Conservation (phyloP, 92 coral and sea anemone species). For the Pocillopora grandis region DNA sequence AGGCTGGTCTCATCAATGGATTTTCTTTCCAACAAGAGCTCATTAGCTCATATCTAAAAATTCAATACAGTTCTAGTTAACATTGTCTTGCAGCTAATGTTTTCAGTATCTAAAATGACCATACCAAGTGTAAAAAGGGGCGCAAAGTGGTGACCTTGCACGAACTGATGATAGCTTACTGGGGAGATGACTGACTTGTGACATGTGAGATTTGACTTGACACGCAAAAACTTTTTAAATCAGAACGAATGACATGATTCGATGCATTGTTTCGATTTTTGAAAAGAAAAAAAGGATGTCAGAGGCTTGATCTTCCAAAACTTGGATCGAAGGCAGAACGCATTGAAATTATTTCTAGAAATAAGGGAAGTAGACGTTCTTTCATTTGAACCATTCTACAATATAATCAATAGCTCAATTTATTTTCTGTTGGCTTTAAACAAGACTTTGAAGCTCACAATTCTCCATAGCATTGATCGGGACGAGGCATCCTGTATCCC, state of each 20-base stretch:
- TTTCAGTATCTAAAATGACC: not conserved
- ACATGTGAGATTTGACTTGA: no score
- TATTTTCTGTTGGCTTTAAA: not conserved
- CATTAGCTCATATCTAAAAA: slow-evolving; percentile 14
- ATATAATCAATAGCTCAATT: no score
- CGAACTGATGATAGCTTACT: no score
- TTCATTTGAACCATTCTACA: not conserved
- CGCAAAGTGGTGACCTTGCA: no score
- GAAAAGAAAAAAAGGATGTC: no score
- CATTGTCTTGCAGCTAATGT: not conserved
- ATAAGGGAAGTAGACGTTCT: not conserved
- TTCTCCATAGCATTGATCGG: slow-evolving; percentile 17
- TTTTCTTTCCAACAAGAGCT: slow-evolving; percentile 21
- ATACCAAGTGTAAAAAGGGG: not conserved
- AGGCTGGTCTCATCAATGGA: slow-evolving; percentile 23
- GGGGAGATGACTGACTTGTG: no score
- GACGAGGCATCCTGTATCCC: slow-evolving; percentile 28
- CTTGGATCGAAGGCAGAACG: no score
- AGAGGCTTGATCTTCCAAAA: no score
- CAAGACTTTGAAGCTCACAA: slow-evolving; percentile 11
- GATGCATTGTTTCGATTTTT: no score
- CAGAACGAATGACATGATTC: no score
- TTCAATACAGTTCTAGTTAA: not conserved
- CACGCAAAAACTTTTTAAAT: no score
- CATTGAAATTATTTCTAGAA: no score